phyloP scores from a whole-genome alignment of 2,797 vertebrate species.

The Gadopsis marmoratus region DNA sequence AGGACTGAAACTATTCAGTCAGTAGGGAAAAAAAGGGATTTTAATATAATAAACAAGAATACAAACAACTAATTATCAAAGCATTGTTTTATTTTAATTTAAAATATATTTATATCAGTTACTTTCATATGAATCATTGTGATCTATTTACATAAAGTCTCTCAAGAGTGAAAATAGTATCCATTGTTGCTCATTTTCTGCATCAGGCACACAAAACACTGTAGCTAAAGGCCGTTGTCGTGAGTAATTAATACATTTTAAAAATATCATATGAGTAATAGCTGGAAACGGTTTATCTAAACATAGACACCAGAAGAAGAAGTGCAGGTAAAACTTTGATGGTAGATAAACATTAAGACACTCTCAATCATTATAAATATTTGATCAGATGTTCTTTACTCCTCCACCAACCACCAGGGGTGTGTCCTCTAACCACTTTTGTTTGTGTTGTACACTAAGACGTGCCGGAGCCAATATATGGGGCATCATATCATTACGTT shows the following conservation, averaged over 20 bases:
- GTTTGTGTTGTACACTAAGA: too few relatives aligned
- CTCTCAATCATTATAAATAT: neutral
- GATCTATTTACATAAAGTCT: conserved; percentile 20
- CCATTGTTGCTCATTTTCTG: neutral
- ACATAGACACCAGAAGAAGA: neutral
- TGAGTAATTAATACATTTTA: neutral
- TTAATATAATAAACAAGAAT: conserved; percentile 2
- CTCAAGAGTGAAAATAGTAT: conserved; percentile 18
- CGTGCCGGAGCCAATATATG: too few relatives aligned
- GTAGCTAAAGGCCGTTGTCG: neutral
- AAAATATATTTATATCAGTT: conserved; percentile 57
- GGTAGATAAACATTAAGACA: neutral
- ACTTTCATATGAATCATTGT: conserved; percentile 14
- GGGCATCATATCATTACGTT: too few relatives aligned
- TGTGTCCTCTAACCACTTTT: too few relatives aligned
- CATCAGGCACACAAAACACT: neutral
- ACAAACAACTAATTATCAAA: neutral
- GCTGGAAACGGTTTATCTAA: neutral
- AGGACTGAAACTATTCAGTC: neutral
- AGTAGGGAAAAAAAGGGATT: neutral
- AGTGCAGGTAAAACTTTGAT: neutral
- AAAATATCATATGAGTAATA: neutral
- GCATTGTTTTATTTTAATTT: neutral
- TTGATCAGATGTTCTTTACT: too few relatives aligned
- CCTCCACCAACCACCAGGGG: too few relatives aligned